A percentile compares a stretch with the other conserved stretches of the same genome.
These are phyloP conservation scores for Lepisosteus oculatus DNA, from an alignment of 2,113 vertebrate species.

Conservation along the genomic window DNA sequence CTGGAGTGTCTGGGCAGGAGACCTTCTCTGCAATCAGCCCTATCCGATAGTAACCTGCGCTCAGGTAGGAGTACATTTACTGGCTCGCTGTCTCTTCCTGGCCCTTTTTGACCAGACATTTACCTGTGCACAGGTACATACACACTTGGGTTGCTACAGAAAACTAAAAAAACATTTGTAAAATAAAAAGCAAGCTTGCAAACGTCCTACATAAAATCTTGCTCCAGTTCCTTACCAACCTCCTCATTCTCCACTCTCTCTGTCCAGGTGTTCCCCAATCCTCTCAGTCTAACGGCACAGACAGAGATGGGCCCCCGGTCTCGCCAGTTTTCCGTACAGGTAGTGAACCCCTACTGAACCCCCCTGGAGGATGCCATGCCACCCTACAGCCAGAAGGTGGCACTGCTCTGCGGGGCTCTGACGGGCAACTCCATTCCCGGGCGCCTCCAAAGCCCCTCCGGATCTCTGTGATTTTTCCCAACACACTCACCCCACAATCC, in stretches of 20 bases:
- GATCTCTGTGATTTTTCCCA: slow-evolving; percentile 60
- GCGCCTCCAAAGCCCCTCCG: slow-evolving; percentile 75
- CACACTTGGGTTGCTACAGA: too few species aligned
- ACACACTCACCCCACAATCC: slow-evolving; percentile 30
- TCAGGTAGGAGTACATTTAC: slow-evolving; percentile 49
- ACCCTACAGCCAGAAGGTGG: slow-evolving; percentile 43
- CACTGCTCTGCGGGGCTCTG: slow-evolving; percentile 65
- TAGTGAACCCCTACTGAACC: slow-evolving; percentile 72
- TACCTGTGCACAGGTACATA: too few species aligned
- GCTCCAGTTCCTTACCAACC: too few species aligned
- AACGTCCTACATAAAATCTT: too few species aligned
- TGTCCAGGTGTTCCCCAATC: slow-evolving; percentile 46
- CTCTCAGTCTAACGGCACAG: slow-evolving; percentile 28
- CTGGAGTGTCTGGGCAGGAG: slow-evolving; percentile 64
- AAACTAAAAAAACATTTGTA: too few species aligned
- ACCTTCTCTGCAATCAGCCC: slow-evolving; percentile 69
- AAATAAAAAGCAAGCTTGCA: too few species aligned
- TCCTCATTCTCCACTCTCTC: not conserved
- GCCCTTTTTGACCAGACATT: too few species aligned
- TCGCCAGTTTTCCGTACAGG: slow-evolving; percentile 72
- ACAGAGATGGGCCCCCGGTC: slow-evolving; percentile 34
- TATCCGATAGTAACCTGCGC: slow-evolving; percentile 65
- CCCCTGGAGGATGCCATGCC: slow-evolving; percentile 40
- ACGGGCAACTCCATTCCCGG: slow-evolving; percentile 78
- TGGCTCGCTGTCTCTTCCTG: too few species aligned